Base-by-base conservation (phyloP, 1,140 invertebrate genomes). In the Acromyrmex charruanus region DNA sequence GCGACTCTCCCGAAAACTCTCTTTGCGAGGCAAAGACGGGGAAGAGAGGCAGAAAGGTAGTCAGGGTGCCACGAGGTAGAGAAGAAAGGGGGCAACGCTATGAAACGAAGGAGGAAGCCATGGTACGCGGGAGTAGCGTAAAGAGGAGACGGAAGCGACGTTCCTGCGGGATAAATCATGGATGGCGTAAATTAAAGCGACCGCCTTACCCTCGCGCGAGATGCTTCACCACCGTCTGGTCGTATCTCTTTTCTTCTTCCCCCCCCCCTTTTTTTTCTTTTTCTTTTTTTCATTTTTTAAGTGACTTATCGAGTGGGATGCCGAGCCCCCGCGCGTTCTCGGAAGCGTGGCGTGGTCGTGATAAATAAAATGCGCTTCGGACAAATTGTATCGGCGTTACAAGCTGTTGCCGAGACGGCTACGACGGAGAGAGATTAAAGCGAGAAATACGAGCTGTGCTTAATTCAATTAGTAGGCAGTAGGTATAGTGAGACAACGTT, bases 281-380 rank as follows among this genome's bases (percentile, higher is more conserved):
- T n/a, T 28, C 49, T n/a, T 35, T 55, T 55, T 25, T 21, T 49
- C 63, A 39, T 35, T 39, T 61, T 68, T 79, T 82, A 49, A 68
- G 77, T 88, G 89, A 91, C 87, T 92, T 92, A 91, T 92, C 88
- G 87, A 88, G 87, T 87, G 59, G 66, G 85, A 92, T 92, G 90
- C 82, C 88, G 87, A 77, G 88, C 28, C 31, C 14, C 51, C 59
- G 39, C 49, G 63, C 51, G 18, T 90, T 85, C 84, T 77, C 81
- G 88, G 90, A 92, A 87, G 84, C 66, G 74, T 66, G 61, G 59
- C 65, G 53, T 53, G 39, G 53, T 28, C 49, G 80, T 59, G 86
- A 89, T 91, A 90, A 89, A 91, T 86, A 87, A 92, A 91, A 61
- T 59, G 55, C 35, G 21, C 53, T 18, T n/a, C 12, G 69, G 91